Evolutionary conservation across 2,888 invertebrate genomes (phyloP), one percentile per base, ranked within the genome.

Genomic region (Nebria brevicollis): DNA sequence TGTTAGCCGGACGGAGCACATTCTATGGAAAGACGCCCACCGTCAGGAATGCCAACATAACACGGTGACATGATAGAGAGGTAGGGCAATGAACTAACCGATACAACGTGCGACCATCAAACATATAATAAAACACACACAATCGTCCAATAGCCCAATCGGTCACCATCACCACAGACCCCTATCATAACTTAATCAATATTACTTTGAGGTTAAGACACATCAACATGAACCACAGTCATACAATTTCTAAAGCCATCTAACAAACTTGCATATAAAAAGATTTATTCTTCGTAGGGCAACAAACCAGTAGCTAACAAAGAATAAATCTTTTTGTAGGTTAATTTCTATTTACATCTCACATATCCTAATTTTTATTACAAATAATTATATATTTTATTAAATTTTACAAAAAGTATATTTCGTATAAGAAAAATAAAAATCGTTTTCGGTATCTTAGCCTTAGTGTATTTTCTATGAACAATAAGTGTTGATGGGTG

Each of bases 51-150:
- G 75, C 80, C 80, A 80, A 70, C 75, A 75, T 80, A 80, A 80
- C 80, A 80, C 80, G 72, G 80, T 80, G 80, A 80, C 80, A 80
- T 80, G 75, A 43, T 75, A 79, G 75, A 70, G 75, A 70, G 64
- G 25, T 42, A 41, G 78, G 78, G 78, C 80, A 80, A 80, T 75
- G 80, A 80, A 80, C 80, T 64, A 43, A 66, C 64, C 64, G 26
- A 25, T 42, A 43, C 78, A 34, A 66, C 78, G 75, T 68, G 80
- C 42, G 80, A 75, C 75, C 75, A 74, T 80, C 80, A 75, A 80
- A 75, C 80, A 20, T 73, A 41, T 34, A 34, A 73, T 41, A 43
- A 10, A 26, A 73, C 70, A 26, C 66, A 66, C 66, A 66, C 66
- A 66, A 34, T 34, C 54, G 54, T 54, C 11, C 54, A 54, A 54